Base-by-base conservation (phyloP, 2,888 invertebrate species). In the Cremastinae sp. region DNA sequence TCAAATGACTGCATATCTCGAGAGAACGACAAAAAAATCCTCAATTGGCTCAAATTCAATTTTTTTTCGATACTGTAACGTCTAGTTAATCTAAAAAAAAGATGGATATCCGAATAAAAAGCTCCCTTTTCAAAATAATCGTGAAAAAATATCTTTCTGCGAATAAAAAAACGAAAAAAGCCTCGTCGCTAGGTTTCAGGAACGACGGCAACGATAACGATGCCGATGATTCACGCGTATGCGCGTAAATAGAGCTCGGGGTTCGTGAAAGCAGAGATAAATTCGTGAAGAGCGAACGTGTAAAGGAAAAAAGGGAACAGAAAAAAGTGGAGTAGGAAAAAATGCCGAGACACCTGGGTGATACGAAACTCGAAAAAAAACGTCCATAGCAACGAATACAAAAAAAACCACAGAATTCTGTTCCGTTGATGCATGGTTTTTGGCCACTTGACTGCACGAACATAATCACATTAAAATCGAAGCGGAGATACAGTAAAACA, bases 241-340 rank as follows among this genome's bases (percentile, higher is more conserved):
- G 14, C 20, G 9, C 47, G 28, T 39, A n/a, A n/a, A n/a, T n/a
- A n/a, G n/a, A n/a, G n/a, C n/a, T n/a, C n/a, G n/a, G 37, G 47
- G 53, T n/a, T 56, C 71, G 56, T 47, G 18, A 49, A 64, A 55
- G 47, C 10, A 43, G 43, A 45, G 20, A 71, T 56, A 64, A 56
- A 56, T 28, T 37, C 2, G 49, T 41, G 39, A 3, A 14, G 22
- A 64, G 55, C 5, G 8, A 47, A 55, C 71, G 12, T 35, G 14
- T 2, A 16, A 45, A 37, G 2, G 12, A n/a, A 71, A 39, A 71
- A 55, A 14, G 22, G 3, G 20, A 12, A 20, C 10, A 10, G 37
- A 51, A 41, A 51, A 64, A n/a, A n/a, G n/a, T n/a, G n/a, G n/a
- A n/a, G n/a, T n/a, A n/a, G n/a, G n/a, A 51, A 41, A 51, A 2